Evolutionary conservation across 2,888 invertebrate species (phyloP).

Genomic region (Helobdella robusta): DNA sequence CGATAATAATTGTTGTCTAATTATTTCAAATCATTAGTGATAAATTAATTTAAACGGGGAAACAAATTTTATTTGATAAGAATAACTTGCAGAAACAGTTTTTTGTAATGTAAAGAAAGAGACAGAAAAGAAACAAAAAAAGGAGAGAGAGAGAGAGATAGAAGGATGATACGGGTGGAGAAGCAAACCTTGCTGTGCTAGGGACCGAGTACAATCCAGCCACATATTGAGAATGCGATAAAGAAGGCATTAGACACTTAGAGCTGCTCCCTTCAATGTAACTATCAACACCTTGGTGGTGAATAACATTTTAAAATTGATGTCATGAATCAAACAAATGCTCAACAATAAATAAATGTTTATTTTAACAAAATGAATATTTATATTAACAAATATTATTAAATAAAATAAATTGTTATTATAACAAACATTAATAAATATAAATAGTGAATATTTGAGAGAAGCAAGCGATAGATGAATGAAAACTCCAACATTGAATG

Average conservation of each 20-base stretch:
- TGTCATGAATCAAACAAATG: not conserved
- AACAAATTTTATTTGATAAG: not conserved
- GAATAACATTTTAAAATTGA: not conserved
- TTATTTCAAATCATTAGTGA: not conserved
- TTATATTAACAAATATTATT: not conserved
- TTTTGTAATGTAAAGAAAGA: too few species aligned
- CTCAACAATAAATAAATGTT: not conserved
- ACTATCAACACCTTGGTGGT: slow-evolving; percentile 67
- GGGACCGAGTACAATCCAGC: slow-evolving; percentile 94
- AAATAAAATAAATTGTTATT: not conserved
- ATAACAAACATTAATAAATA: not conserved
- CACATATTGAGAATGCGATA: slow-evolving; percentile 90
- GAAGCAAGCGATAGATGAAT: not conserved
- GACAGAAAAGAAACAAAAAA: not conserved
- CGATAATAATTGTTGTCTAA: not conserved
- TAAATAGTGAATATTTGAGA: not conserved
- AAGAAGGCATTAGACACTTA: slow-evolving; percentile 90
- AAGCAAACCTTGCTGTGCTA: slow-evolving; percentile 76
- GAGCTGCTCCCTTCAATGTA: slow-evolving; percentile 84
- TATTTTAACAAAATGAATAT: not conserved
- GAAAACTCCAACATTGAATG: slow-evolving; percentile 68
- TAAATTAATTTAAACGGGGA: not conserved
- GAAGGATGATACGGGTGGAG: not conserved
- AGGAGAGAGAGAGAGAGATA: slow-evolving; percentile 21
- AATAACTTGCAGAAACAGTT: not conserved